phyloP scores from a whole-genome alignment of 2,888 invertebrate species.

The Cremastobaeus sp. region DNA sequence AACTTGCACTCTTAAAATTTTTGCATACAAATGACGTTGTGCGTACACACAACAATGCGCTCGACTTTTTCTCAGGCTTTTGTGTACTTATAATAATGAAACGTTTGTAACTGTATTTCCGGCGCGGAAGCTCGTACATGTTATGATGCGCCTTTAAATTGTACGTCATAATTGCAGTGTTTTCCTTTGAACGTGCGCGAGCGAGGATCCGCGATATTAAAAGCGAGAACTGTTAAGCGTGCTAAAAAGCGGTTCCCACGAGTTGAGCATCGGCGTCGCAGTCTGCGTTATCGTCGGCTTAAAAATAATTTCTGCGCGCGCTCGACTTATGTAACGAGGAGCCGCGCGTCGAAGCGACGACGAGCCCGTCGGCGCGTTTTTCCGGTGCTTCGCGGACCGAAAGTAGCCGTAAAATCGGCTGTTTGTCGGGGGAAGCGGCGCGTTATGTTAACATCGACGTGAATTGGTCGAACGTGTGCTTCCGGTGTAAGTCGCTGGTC shows the following conservation, averaged over 20 bases:
- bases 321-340: not conserved
- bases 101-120: constrained; percentile 37
- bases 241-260: constrained; percentile 21
- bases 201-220: not conserved
- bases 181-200: constrained; percentile 11
- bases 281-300: constrained; percentile 7
- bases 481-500: not conserved
- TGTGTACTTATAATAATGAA: constrained; percentile 27
- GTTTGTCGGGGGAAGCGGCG: too few species aligned
- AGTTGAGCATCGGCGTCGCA: constrained; percentile 3
- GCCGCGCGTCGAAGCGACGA: not conserved
- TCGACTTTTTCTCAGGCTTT: constrained; percentile 30
- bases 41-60: constrained; percentile 22
- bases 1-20: constrained; percentile 34
- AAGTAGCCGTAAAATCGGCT: too few species aligned
- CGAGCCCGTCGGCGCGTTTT: too few species aligned
- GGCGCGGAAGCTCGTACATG: constrained; percentile 23
- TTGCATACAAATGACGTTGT: constrained; percentile 22
- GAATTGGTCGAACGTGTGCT: not conserved
- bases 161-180: constrained; percentile 7
- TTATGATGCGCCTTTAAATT: constrained; percentile 25
- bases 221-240: constrained; percentile 11
- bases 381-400: too few species aligned
- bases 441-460: not conserved
- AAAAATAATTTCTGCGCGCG: constrained; percentile 8